A percentile compares a stretch with the other conserved stretches of the same genome.
phyloP scores from a whole-genome alignment of 2,888 invertebrate species.

The Xylocampa areola region DNA sequence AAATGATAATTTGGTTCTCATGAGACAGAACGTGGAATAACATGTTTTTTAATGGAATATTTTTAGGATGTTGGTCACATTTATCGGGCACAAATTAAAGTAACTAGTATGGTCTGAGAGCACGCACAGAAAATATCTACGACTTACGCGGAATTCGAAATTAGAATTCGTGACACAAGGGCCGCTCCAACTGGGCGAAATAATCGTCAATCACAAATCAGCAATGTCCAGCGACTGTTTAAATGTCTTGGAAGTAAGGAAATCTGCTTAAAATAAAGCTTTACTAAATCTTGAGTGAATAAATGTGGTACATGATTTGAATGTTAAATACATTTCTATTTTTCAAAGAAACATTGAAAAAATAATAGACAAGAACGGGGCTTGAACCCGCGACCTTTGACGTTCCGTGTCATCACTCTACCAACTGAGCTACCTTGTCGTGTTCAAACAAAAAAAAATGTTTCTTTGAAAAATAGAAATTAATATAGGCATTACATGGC shows the following conservation, averaged over 20 bases:
- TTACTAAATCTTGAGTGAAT: no score
- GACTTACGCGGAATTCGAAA: constrained; percentile 52
- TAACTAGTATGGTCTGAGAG: constrained; percentile 31
- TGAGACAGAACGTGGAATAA: constrained; percentile 10
- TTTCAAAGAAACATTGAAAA: no score
- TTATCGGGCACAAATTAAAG: constrained; percentile 47
- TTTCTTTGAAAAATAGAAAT: no score
- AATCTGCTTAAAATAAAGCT: no score
- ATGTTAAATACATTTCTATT: no score
- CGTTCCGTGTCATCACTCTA: no score
- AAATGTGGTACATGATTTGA: no score
- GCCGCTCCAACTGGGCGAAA: constrained; percentile 16
- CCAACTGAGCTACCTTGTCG: no score
- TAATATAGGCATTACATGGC: no score
- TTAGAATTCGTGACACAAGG: constrained; percentile 38
- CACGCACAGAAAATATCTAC: constrained; percentile 56
- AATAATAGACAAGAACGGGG: no score
- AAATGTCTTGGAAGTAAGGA: constrained; percentile 2
- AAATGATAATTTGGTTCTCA: constrained; percentile 16
- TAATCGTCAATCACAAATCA: constrained; percentile 27
- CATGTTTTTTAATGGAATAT: constrained; percentile 51
- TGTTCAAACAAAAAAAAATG: no score
- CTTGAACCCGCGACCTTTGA: no score
- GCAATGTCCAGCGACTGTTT: neutral
- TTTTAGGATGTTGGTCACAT: constrained; percentile 35